These are phyloP conservation scores for Spea multiplicata DNA, from an alignment of 2,113 vertebrate species.

Conservation along the genomic window DNA sequence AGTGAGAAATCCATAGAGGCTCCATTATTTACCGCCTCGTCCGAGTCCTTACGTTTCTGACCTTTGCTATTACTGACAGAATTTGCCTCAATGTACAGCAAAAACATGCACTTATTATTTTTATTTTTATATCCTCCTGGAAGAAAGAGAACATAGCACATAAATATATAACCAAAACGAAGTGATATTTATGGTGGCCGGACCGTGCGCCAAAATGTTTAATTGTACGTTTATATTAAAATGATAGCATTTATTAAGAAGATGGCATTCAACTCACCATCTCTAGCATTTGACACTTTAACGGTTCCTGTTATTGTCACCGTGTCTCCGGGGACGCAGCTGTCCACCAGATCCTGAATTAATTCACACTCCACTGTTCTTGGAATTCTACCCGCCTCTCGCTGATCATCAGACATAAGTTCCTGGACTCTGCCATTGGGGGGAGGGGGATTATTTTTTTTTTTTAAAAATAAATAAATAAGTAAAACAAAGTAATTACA, in stretches of 20 bases:
- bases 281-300: slow-evolving; percentile 83
- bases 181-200: too few relatives aligned
- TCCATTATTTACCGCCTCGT: slow-evolving; percentile 65
- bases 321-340: slow-evolving; percentile 90
- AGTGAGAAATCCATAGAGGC: slow-evolving; percentile 86
- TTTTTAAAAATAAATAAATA: too few relatives aligned
- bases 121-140: slow-evolving; percentile 80
- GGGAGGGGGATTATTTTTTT: too few relatives aligned
- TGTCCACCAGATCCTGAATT: slow-evolving; percentile 89
- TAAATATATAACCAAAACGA: not conserved
- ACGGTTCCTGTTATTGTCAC: slow-evolving; percentile 87
- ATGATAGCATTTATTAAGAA: too few relatives aligned
- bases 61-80: slow-evolving; percentile 95
- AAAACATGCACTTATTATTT: slow-evolving; percentile 95
- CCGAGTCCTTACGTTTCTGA: slow-evolving; percentile 69
- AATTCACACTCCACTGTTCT: slow-evolving; percentile 94
- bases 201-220: too few relatives aligned
- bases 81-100: slow-evolving; percentile 91
- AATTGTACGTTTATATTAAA: too few relatives aligned
- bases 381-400: slow-evolving; percentile 90
- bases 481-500: too few relatives aligned
- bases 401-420: slow-evolving; percentile 84
- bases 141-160: slow-evolving; percentile 33
- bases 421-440: slow-evolving; percentile 82
- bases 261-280: slow-evolving; percentile 65